Conservation (phyloP, 2,888 invertebrate species). For the Eupithecia pulchellata region DNA sequence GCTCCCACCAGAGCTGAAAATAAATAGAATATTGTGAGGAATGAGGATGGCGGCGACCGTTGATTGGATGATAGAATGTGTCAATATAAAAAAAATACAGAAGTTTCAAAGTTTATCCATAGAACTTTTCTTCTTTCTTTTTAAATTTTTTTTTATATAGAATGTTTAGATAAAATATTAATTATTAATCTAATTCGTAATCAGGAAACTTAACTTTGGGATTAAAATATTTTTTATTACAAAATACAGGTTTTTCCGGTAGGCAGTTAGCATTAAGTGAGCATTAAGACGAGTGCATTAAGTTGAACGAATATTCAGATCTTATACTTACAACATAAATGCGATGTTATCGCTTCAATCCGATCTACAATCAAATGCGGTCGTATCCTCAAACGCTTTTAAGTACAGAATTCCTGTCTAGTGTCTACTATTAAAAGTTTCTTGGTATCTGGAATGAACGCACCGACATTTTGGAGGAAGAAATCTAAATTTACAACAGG, state of each 20-base stretch:
- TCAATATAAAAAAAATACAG: no score
- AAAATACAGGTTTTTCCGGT: not conserved
- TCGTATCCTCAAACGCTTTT: constrained; percentile 39
- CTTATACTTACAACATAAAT: constrained; percentile 45
- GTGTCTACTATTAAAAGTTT: constrained; percentile 5
- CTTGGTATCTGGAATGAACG: constrained; percentile 18
- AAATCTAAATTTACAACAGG: constrained; percentile 57
- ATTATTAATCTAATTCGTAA: not conserved
- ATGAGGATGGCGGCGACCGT: not conserved
- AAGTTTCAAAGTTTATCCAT: not conserved
- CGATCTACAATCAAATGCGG: constrained; percentile 8
- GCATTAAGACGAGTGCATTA: not conserved
- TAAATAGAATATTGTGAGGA: not conserved
- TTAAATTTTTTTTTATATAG: no score
- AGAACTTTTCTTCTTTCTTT: no score
- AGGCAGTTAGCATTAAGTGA: not conserved
- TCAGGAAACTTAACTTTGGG: not conserved
- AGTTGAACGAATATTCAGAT: constrained; percentile 41
- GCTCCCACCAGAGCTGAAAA: constrained; percentile 95
- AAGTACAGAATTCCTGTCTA: constrained; percentile 2
- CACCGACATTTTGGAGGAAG: constrained; percentile 34
- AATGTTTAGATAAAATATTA: no score
- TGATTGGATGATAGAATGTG: not conserved
- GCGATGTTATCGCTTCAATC: not conserved
- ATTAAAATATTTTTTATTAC: not conserved